Base-by-base conservation (phyloP, 2,888 invertebrate genomes). In the Yponomeuta sedellus region DNA sequence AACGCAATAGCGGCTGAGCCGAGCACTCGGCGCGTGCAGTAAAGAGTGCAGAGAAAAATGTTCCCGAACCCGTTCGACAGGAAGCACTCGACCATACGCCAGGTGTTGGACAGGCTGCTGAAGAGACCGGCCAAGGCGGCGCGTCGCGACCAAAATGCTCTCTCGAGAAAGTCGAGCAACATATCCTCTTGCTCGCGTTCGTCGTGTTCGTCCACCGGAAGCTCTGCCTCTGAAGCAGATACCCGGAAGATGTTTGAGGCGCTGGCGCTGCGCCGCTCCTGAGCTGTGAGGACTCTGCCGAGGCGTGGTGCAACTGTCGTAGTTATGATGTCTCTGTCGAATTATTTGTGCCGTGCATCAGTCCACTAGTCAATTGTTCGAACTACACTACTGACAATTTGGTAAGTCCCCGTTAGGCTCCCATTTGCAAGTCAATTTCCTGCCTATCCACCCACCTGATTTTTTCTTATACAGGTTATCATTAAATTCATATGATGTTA, bases 41-140 rank as follows among this genome's bases (percentile, higher is more conserved):
- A 16, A 3, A 52, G 16, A 52, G 44, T 16, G 59, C 68, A 57
- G 64, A 61, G 64, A 61, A 84, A 78, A 71, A 94, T 94, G 94
- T 94, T 93, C 82, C 94, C 94, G 25, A 94, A 94, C 78, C 94
- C 94, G 72, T 94, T 94, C 80, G 94, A 94, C 73, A 91, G 94
- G 77, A 94, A 94, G 77, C 94, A 94, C 82, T 94, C 94, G 68
- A 94, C 94, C 61, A 94, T 94, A 74, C 91, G 94, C 68, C 94
- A 94, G 80, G 92, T 94, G 73, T 80, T 94, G 72, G 94, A 94
- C 74, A 91, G 92, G 67, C 79, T 94, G 67, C 82, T 94, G 71
- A 92, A 91, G 66, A 85, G 88, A 66, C 89, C 91, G 57, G 70
- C 75, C n/a, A 80, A 72, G 69, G 77, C 71, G 28, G 59, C 40